Conservation (phyloP, 2,888 invertebrate genomes). For the Osmoderma eremita region DNA sequence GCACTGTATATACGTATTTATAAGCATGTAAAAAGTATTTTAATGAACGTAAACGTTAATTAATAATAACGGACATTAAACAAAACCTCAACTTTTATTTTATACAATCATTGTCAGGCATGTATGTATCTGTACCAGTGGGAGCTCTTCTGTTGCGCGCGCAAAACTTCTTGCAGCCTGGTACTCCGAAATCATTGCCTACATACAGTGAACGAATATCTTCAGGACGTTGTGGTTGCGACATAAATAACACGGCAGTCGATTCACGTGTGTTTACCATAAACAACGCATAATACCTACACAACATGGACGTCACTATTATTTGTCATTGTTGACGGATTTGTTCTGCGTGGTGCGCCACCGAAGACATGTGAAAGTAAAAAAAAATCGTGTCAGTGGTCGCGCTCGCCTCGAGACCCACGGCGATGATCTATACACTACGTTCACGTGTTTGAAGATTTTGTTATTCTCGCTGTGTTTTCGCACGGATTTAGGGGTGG, state of each 20-base stretch:
- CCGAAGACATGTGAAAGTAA: conserved; percentile 19
- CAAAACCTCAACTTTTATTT: conserved; percentile 12
- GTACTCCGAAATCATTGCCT: conserved; percentile 45
- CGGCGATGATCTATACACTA: conserved; percentile 16
- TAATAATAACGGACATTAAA: conserved; percentile 7
- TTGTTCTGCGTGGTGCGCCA: conserved; percentile 3
- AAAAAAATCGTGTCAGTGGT: conserved; percentile 20
- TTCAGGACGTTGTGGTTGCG: conserved; percentile 42
- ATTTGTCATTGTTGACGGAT: conserved; percentile 14
- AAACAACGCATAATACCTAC: conserved; percentile 17
- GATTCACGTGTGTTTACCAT: conserved; percentile 34
- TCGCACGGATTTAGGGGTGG: conserved; percentile 41
- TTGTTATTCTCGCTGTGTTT: conserved; percentile 43
- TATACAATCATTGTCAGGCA: conserved; percentile 10
- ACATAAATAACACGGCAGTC: conserved; percentile 22
- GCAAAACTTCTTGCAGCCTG: conserved; percentile 47
- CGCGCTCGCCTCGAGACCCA: conserved; percentile 18
- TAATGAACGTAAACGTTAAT: background rate
- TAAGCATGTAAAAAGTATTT: conserved; percentile 1
- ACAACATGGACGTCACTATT: background rate
- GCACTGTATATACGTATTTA: background rate
- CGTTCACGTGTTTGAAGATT: conserved; percentile 42
- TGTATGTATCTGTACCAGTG: conserved; percentile 39
- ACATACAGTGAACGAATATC: conserved; percentile 51
- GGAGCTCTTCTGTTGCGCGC: conserved; percentile 49